A percentile compares a stretch with the other conserved stretches of the same genome.
phyloP scores from a whole-genome alignment of 2,888 invertebrate genomes.

The Tipula helvola region DNA sequence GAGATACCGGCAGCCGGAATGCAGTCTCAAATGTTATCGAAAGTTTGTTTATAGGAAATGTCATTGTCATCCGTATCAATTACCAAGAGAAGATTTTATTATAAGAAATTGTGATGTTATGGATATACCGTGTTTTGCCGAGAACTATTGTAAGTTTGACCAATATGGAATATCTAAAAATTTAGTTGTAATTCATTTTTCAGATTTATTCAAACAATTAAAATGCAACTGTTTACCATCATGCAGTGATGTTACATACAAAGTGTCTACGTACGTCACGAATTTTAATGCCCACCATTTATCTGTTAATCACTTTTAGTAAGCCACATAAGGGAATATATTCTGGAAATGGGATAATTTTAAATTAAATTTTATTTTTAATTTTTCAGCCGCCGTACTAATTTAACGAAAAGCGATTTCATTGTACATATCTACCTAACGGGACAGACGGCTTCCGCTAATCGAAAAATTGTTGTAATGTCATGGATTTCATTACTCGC shows the following conservation, averaged over 20 bases:
- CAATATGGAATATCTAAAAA: no score
- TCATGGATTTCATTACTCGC: constrained; percentile 29
- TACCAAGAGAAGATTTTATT: constrained; percentile 22
- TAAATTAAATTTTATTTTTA: not conserved
- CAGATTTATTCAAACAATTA: constrained; percentile 29
- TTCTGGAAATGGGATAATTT: not conserved
- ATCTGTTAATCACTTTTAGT: constrained; percentile 30
- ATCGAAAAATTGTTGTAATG: constrained; percentile 32
- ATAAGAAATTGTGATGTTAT: constrained; percentile 27
- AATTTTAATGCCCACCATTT: constrained; percentile 23
- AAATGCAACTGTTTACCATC: constrained; percentile 32
- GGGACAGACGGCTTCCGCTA: constrained; percentile 31
- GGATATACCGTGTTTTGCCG: constrained; percentile 28
- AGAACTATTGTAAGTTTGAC: constrained; percentile 26
- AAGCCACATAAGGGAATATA: constrained; percentile 16
- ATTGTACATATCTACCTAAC: constrained; percentile 29
- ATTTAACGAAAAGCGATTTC: constrained; percentile 24
- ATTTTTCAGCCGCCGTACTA: constrained; percentile 13
- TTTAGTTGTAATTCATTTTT: not conserved
- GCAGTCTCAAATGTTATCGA: constrained; percentile 28
- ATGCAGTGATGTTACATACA: constrained; percentile 33
- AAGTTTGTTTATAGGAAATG: constrained; percentile 27
- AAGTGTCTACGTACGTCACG: constrained; percentile 28
- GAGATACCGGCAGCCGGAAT: constrained; percentile 30
- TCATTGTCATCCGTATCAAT: constrained; percentile 31